These are phyloP conservation scores for Drosophila mimetica DNA, from an alignment of 2,888 invertebrate genomes.

Conservation along the genomic window DNA sequence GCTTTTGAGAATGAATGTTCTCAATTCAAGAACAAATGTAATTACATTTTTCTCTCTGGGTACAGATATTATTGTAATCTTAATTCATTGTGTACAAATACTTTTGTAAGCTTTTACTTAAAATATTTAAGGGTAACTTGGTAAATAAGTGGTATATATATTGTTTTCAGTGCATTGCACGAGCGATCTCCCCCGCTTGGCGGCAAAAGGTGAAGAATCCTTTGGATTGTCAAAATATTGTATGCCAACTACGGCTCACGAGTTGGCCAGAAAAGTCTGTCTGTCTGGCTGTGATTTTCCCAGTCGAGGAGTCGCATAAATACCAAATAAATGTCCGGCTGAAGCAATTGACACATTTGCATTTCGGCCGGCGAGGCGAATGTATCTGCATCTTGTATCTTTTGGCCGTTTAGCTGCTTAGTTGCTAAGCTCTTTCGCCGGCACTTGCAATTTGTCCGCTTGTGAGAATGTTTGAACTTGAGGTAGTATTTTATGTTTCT, in stretches of 20 bases:
- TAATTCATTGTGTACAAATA: no score
- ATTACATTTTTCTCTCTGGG: no score
- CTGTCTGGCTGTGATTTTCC: slow-evolving; percentile 18
- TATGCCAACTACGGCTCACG: slow-evolving; percentile 76
- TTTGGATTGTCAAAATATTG: slow-evolving; percentile 81
- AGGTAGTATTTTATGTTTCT: not conserved
- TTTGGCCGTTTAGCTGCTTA: not conserved
- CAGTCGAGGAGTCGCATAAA: slow-evolving; percentile 56
- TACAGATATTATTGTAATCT: no score
- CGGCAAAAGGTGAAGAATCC: slow-evolving; percentile 67
- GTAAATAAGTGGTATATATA: not conserved
- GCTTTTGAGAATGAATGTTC: no score
- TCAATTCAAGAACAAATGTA: no score
- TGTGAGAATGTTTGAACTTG: slow-evolving; percentile 13
- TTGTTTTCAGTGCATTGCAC: slow-evolving; percentile 16
- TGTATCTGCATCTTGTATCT: slow-evolving; percentile 21
- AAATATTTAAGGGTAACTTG: not conserved
- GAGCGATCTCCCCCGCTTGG: slow-evolving; percentile 52
- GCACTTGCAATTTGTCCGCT: slow-evolving; percentile 34
- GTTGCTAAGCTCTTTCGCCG: not conserved
- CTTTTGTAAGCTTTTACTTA: no score
- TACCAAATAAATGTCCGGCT: slow-evolving; percentile 76
- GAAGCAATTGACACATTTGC: slow-evolving; percentile 80
- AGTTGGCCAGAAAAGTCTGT: slow-evolving; percentile 47
- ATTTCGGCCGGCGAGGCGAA: slow-evolving; percentile 48